Base-by-base conservation (phyloP, 1,140 invertebrate species). In the Dolichoris vasculosae region DNA sequence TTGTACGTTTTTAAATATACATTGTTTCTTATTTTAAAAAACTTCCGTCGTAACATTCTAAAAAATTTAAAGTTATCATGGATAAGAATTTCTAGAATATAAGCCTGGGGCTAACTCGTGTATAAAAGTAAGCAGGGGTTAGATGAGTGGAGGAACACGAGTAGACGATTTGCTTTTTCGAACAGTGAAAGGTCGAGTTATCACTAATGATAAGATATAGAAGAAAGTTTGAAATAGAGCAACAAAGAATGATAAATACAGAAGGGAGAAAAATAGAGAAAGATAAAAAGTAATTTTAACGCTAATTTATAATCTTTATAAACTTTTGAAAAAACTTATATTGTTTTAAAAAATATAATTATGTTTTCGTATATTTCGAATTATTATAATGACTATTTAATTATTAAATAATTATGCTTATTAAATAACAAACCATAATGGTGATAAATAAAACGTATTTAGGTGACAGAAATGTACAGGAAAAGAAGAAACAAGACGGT, bases 1-100 rank as follows among this genome's bases (percentile, higher is more conserved):
- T 30, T 20, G 0, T 51, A 2, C 26, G 7, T n/a, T n/a, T n/a
- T 48, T 23, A 0, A 23, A 4, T 23, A 15, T 48, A 55, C 15
- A 55, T 86, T 79, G 85, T 75, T 87, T 88, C 84, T 88, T 78
- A 86, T 87, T 90, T 90, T 90, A 90, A 89, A 90, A 90, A 90
- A 89, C 82, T 89, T 90, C 77, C 80, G 88, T 86, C 89, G 86
- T 89, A 85, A 59, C 64, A 90, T 89, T 89, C 90, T 43, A 81
- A 87, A 87, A 89, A 90, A 90, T 90, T 90, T 90, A 89, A 89
- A 89, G 87, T 87, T 89, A 73, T 81, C 59, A 86, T 30, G 87
- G 82, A 87, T 85, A 88, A 89, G 89, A 89, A 89, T 87, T 88
- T 80, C 83, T 86, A 87, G 85, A 86, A 76, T 75, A 84, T 77